These are phyloP conservation scores for Bagarius yarrelli DNA, from an alignment of 2,113 vertebrate genomes.

Conservation along the genomic window DNA sequence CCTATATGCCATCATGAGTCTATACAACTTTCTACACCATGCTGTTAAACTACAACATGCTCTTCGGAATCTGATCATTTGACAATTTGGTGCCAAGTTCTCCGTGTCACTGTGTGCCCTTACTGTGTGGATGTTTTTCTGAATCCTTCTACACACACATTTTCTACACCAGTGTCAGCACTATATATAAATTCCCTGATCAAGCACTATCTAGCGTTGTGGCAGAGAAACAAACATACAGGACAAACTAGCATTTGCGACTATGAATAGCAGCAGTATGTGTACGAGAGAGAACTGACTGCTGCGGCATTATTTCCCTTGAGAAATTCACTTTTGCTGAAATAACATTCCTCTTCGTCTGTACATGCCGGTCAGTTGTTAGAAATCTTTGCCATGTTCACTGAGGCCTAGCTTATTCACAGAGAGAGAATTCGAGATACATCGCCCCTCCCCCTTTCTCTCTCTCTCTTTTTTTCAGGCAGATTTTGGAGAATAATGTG, in stretches of 20 bases:
- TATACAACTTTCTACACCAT: neutral
- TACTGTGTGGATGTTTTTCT: neutral
- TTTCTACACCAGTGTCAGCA: conserved; percentile 20
- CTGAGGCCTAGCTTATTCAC: conserved; percentile 24
- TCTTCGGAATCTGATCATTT: conserved; percentile 10
- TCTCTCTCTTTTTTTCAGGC: conserved; percentile 21
- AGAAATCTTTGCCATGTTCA: conserved; percentile 13
- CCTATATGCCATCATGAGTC: neutral
- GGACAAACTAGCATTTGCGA: conserved; percentile 12
- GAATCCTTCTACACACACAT: neutral
- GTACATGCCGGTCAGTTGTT: conserved; percentile 6
- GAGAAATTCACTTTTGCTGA: conserved; percentile 22
- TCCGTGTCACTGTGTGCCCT: neutral
- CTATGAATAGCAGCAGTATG: conserved; percentile 39
- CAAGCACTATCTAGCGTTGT: conserved; percentile 32
- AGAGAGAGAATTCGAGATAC: conserved; percentile 16
- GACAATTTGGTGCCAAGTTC: neutral
- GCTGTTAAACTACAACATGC: neutral
- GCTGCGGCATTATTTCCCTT: conserved; percentile 24
- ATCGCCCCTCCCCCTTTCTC: conserved; percentile 6
- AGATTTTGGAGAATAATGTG: conserved; percentile 23
- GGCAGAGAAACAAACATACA: conserved; percentile 31
- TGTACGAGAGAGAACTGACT: neutral
- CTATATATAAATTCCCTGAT: conserved; percentile 45
- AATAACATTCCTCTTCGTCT: conserved; percentile 29